Evolutionary conservation across 2,888 invertebrate genomes (phyloP).

Genomic region (Antitype chi): DNA sequence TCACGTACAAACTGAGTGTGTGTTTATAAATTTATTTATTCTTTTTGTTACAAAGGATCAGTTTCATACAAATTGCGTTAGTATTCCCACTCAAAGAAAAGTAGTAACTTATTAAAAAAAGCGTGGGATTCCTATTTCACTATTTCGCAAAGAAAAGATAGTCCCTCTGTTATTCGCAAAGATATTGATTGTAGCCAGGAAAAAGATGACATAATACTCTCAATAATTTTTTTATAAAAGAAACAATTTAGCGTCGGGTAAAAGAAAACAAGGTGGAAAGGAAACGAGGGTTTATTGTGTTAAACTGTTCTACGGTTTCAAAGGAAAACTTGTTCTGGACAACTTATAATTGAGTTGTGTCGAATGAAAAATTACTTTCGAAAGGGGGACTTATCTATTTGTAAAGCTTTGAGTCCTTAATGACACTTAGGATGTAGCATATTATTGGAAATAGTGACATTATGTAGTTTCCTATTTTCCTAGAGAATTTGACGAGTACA

Average conservation of each 20-base stretch:
- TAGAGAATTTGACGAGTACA: background rate
- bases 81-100: conserved; percentile 2
- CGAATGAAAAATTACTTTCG: conserved; percentile 22
- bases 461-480: background rate
- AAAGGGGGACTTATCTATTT: background rate
- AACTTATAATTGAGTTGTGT: conserved; percentile 44
- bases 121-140: background rate
- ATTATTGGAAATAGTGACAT: background rate
- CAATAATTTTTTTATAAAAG: background rate
- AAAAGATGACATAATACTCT: background rate
- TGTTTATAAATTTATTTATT: background rate
- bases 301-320: conserved; percentile 20
- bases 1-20: background rate
- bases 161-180: background rate
- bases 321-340: conserved; percentile 27
- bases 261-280: conserved; percentile 15
- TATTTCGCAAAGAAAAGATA: conserved; percentile 3
- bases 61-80: conserved; percentile 9
- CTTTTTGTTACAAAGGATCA: background rate
- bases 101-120: background rate
- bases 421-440: too few relatives aligned
- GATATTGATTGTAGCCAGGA: background rate
- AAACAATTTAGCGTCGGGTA: conserved; percentile 7
- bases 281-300: conserved; percentile 33
- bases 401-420: conserved; percentile 1